phyloP scores from a whole-genome alignment of 2,797 vertebrate species.

The Fistularia tabacaria region DNA sequence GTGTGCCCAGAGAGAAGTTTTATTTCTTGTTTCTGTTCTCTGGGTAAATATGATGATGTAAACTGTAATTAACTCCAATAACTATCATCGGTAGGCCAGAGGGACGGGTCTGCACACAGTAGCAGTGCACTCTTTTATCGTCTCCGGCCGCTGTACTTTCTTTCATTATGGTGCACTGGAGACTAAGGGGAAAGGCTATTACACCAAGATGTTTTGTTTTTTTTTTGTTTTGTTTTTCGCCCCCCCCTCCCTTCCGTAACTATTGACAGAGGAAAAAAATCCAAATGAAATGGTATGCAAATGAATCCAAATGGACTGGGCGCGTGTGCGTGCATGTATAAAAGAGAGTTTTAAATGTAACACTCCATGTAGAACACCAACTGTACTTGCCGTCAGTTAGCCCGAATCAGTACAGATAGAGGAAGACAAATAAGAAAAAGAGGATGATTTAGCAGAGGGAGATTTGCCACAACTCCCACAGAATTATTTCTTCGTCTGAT shows the following conservation, averaged over 20 bases:
- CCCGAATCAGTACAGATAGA: conserved; percentile 55
- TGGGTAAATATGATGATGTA: conserved; percentile 73
- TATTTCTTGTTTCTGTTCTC: conserved; percentile 63
- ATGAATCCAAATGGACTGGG: conserved; percentile 65
- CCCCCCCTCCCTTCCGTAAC: conserved; percentile 34
- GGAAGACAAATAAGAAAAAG: conserved; percentile 35
- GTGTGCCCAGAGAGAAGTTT: conserved; percentile 55
- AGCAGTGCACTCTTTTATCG: conserved; percentile 59
- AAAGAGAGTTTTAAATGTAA: conserved; percentile 58
- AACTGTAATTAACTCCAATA: conserved; percentile 75
- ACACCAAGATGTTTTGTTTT: conserved; percentile 54
- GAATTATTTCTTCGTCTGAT: conserved; percentile 41
- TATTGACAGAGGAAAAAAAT: conserved; percentile 52
- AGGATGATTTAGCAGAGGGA: conserved; percentile 36
- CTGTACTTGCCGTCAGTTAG: conserved; percentile 61
- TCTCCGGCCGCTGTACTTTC: conserved; percentile 56
- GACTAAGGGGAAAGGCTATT: conserved; percentile 67
- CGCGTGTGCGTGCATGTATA: conserved; percentile 29
- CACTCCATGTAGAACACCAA: conserved; percentile 60
- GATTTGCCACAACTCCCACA: conserved; percentile 54
- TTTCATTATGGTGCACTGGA: conserved; percentile 62
- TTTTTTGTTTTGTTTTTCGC: too few species aligned
- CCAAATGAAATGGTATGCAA: conserved; percentile 69
- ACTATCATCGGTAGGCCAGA: conserved; percentile 64
- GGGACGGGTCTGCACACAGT: conserved; percentile 61